Percentiles rank a stretch among this genome's conserved stretches.
Evolutionary conservation across 1,140 invertebrate species (phyloP).

Genomic region (Diorhabda elongata): DNA sequence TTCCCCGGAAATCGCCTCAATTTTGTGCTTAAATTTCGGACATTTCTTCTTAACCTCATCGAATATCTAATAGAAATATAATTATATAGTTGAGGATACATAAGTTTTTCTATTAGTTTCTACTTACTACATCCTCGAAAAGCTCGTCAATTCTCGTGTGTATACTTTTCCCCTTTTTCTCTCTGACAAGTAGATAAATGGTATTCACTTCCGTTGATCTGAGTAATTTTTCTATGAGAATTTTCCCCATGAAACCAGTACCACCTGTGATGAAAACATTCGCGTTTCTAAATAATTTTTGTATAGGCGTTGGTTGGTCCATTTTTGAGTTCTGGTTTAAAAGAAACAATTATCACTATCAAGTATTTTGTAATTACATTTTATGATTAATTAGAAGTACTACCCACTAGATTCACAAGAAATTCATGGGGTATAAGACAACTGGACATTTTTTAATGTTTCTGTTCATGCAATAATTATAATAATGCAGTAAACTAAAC

Average conservation of each 20-base stretch:
- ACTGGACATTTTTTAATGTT: too few relatives aligned
- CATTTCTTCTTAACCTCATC: conserved; percentile 31
- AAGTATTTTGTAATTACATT: not conserved
- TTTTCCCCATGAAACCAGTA: conserved; percentile 49
- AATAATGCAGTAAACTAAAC: too few relatives aligned
- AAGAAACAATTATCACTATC: not conserved
- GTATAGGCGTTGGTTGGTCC: not conserved
- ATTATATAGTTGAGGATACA: too few relatives aligned
- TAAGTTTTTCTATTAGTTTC: not conserved
- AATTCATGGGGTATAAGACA: too few relatives aligned
- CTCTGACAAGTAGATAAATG: conserved; percentile 74
- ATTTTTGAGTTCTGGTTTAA: not conserved
- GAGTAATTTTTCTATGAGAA: conserved; percentile 77
- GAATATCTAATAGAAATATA: conserved; percentile 26
- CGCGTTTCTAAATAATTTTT: conserved; percentile 32
- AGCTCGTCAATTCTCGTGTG: conserved; percentile 58
- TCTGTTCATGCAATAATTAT: too few relatives aligned
- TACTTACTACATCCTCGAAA: conserved; percentile 59
- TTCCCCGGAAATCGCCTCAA: conserved; percentile 48
- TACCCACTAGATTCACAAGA: too few relatives aligned
- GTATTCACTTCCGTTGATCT: conserved; percentile 70
- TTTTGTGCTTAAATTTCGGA: conserved; percentile 45
- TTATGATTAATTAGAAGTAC: too few relatives aligned
- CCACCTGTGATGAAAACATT: conserved; percentile 40
- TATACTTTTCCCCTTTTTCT: conserved; percentile 66